Evolutionary conservation across 2,113 vertebrate species (phyloP), one percentile per base, ranked within the genome.

Genomic region (Mustelus asterias): DNA sequence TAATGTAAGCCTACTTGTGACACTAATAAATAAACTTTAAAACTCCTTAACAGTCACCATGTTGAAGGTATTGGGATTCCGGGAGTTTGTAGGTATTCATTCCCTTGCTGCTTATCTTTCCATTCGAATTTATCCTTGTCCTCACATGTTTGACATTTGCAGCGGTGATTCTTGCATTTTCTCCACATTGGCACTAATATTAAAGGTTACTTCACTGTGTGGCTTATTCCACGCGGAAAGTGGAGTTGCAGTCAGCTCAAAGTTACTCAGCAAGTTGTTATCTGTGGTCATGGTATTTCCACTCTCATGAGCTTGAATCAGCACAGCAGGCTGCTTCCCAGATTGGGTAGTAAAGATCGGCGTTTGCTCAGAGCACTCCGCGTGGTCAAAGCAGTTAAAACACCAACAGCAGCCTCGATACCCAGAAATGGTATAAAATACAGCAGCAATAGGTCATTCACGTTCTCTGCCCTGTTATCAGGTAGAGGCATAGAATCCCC

Each of bases 151-250:
- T 63, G 60, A 63, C 70, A 72, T 24, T 9, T 29, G 70, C 8
- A 26, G 99, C 99, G 95, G 98, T 99, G 96, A 99, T 99, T 99
- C 96, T 98, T 99, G 96, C 98, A 98, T 88, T 99, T 99, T 80
- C 98, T 99, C 98, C 11, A 96, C 98, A 1, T 99, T 99, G 96
- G 98, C 98, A 44, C 98, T 98, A 0, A 99, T 98, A 96, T 99
- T 98, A 96, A 99, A 99, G n/a, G 98, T 98, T 96, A 98, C 98
- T 96, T 99, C 98, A 0, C 98, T 98, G 97, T 99, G 98, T 10
- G 98, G 98, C 69, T 98, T 98, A 0, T 98, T 98, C 89, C 98
- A 97, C 6, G 98, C 98, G 67, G 98, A 98, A 1, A 98, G 98
- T 3, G 98, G 98, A 95, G 99, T 98, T 29, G 98, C 98, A 0